Evolutionary conservation across 2,113 vertebrate species (phyloP), one percentile per base, ranked within the genome.

Genomic region (Gymnocephalus cernua): DNA sequence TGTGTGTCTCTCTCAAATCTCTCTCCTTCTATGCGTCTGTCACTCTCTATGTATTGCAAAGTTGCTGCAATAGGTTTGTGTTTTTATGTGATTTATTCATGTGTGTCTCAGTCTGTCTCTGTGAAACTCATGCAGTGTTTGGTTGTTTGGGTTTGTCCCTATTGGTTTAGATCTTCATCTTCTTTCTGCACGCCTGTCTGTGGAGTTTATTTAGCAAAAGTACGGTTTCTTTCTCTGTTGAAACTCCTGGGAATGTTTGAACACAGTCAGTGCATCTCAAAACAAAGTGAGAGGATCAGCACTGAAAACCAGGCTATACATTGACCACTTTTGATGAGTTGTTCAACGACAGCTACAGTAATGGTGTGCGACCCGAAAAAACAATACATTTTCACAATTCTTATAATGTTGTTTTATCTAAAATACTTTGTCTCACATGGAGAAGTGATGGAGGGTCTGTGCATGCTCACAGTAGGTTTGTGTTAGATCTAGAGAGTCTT

Each of bases 1-100:
- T 66, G n/a, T 38, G 5, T 13, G 47, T 5, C 29, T 64, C 29
- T 51, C 61, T 84, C 51, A 44, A 56, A 74, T 61, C 65, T 72
- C 50, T 56, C 50, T 69, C 45, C 54, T 2, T 54, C 53, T 32
- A 10, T 45, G 35, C 38, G 67, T 41, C 74, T 76, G 65, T 79
- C 80, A 27, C 21, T 79, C 63, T 68, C 25, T 35, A 6, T 54
- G 66, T 19, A 35, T 51, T 21, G 59, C 68, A 66, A 72, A 87
- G 27, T 21, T 64, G 41, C 47, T 74, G 38, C 47, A 74, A 53
- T 25, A 19, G 45, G 25, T 84, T 75, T 66, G 58, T 66, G 18
- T 57, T 79, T 76, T 68, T 27, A 51, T 53, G 44, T 73, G 61
- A 81, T 87, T 86, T 73, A 79, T 89, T 77, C 68, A 77, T 69